Base-by-base conservation (phyloP, 2,888 invertebrate genomes). In the Magallana nippona region DNA sequence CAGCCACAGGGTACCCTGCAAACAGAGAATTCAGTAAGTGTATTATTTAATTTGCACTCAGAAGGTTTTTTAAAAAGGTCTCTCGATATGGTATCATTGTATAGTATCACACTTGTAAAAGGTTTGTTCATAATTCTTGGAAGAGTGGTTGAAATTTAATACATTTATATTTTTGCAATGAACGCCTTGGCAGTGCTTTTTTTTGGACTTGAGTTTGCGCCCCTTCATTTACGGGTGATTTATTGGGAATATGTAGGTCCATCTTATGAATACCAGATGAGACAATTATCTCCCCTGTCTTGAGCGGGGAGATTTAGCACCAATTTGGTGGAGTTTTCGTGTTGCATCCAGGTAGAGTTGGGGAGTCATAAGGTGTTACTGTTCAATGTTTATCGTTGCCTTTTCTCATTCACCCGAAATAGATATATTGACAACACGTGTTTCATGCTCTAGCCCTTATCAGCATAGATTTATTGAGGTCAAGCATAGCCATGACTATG, bases 401-500 rank as follows among this genome's bases (percentile, higher is more conserved):
- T 71, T 71, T 71, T 71, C 71, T 71, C 71, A 71, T 71, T 71
- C 71, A 71, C 71, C 71, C 71, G 71, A 71, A 71, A 71, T 71
- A 71, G 71, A 71, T 71, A 71, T 71, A 71, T 71, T 71, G 71
- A 71, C 71, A 71, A 71, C 71, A 71, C 71, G 71, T 71, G 71
- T 71, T 71, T 71, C 71, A 71, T 71, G 71, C 71, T 71, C 71
- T 15, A 71, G 71, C 71, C 71, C 71, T 71, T 71, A 71, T 71
- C 71, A 71, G 71, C 71, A 71, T 71, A 71, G 71, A 71, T 71
- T 71, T 71, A 71, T 71, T 71, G 71, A 71, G 71, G 71, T 71
- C 71, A 71, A 71, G 71, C 71, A 71, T 71, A 71, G 71, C 71
- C 71, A 71, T 71, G 71, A 71, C 71, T 71, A 27, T 71, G 71